Percentiles rank a stretch among this genome's conserved stretches.
These are phyloP conservation scores for Murina feae DNA, from an alignment of 2,113 vertebrate species.

Conservation along the genomic window DNA sequence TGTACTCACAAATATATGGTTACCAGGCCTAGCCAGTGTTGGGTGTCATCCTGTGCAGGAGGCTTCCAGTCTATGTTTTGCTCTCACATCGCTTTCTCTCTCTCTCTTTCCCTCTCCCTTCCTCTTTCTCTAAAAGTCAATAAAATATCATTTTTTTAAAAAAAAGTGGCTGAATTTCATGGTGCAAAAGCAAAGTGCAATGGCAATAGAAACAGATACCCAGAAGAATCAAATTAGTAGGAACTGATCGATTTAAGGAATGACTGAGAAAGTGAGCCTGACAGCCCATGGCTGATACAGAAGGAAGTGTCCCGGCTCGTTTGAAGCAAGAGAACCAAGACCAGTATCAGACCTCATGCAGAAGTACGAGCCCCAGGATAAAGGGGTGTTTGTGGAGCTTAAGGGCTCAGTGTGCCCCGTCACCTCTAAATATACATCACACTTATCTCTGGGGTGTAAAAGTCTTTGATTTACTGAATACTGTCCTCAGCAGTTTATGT, in stretches of 20 bases:
- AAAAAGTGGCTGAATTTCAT: constrained; percentile 13
- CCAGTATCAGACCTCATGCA: neutral
- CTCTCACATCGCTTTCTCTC: neutral
- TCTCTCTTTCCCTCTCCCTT: neutral
- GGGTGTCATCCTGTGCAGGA: neutral
- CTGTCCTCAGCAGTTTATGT: neutral
- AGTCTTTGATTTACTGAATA: neutral
- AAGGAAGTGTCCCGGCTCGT: neutral
- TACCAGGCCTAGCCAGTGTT: neutral
- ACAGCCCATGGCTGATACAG: neutral
- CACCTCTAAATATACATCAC: neutral
- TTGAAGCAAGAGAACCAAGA: neutral
- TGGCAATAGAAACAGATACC: neutral
- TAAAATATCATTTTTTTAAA: neutral
- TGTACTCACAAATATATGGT: neutral
- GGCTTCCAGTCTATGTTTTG: neutral
- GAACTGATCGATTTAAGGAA: neutral
- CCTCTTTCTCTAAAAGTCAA: neutral
- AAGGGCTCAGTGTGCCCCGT: neutral
- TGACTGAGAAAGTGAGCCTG: neutral
- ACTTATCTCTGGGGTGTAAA: neutral
- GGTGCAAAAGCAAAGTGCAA: neutral
- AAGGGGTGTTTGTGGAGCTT: neutral
- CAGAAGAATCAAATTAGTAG: neutral
- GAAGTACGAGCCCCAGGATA: neutral